These are phyloP conservation scores for Hypsopygia costalis DNA, from an alignment of 2,888 invertebrate genomes.

Conservation along the genomic window DNA sequence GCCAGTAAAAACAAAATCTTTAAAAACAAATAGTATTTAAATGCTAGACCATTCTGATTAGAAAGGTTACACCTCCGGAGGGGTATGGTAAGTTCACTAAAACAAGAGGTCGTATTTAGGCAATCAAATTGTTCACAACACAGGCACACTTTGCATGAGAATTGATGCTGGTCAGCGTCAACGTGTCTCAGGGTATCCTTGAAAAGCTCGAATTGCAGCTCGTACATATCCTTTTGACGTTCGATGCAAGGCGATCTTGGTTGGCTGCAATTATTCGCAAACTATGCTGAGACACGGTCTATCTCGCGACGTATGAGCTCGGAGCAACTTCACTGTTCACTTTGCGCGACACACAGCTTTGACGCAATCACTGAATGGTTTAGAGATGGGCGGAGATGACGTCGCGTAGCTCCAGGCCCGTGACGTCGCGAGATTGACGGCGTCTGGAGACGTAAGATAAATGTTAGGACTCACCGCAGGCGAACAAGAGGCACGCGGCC, in stretches of 20 bases:
- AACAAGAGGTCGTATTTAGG: neutral
- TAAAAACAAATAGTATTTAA: constrained; percentile 27
- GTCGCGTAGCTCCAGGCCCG: constrained; percentile 57
- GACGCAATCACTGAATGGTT: constrained; percentile 59
- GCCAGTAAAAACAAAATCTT: too few species aligned
- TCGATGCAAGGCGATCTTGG: constrained; percentile 57
- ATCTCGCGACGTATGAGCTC: constrained; percentile 58
- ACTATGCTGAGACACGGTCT: constrained; percentile 55
- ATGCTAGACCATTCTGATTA: too few species aligned
- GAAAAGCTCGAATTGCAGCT: constrained; percentile 48
- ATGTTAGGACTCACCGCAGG: constrained; percentile 80
- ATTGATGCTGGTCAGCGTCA: constrained; percentile 43
- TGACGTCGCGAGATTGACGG: constrained; percentile 73
- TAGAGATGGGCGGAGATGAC: constrained; percentile 49
- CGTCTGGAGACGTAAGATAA: constrained; percentile 70
- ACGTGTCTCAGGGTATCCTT: constrained; percentile 54
- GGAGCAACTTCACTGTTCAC: constrained; percentile 71
- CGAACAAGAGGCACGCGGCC: constrained; percentile 78
- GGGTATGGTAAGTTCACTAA: constrained; percentile 22
- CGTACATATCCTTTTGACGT: constrained; percentile 57
- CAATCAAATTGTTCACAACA: constrained; percentile 35
- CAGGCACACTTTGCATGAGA: constrained; percentile 36
- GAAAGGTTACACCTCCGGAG: constrained; percentile 25
- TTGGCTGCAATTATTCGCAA: constrained; percentile 55
- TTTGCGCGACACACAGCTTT: constrained; percentile 55